Conservation (phyloP, 2,113 vertebrate species). For the Acrocephalus kingi region DNA sequence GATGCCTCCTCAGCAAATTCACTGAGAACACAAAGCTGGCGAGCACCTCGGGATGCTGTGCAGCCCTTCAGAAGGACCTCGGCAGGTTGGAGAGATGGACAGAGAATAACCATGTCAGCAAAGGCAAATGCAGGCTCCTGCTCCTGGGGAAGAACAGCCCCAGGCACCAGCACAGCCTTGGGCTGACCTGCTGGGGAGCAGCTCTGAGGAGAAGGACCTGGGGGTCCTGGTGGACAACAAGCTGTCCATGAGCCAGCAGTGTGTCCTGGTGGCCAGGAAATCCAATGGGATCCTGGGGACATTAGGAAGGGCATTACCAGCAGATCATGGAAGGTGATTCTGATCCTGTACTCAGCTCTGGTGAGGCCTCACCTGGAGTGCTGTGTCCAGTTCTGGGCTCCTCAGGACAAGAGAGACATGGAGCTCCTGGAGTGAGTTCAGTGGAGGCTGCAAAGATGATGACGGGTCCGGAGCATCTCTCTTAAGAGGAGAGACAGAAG, state of each 20-base stretch:
- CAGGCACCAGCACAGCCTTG: not conserved
- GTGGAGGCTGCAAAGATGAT: not conserved
- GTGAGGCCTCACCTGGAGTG: fast-evolving
- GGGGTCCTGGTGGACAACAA: not conserved
- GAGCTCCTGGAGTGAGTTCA: not conserved
- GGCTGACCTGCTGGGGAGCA: not conserved
- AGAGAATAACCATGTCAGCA: not conserved
- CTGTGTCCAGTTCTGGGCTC: not conserved
- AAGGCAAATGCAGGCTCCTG: not conserved
- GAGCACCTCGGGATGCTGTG: not conserved
- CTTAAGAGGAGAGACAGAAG: not conserved
- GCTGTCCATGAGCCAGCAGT: not conserved
- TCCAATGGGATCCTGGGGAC: not conserved
- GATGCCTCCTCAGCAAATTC: not conserved
- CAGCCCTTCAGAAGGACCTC: not conserved
- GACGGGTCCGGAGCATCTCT: not conserved
- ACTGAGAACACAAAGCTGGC: too few species aligned
- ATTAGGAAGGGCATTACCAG: not conserved
- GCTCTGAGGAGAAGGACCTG: not conserved
- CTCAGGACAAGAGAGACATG: not conserved
- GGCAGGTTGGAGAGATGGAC: not conserved
- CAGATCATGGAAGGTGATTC: not conserved
- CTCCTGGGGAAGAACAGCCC: not conserved
- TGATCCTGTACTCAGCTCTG: fast-evolving
- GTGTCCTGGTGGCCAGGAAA: not conserved